phyloP scores from a whole-genome alignment of 2,113 vertebrate species.

The Neomonachus schauinslandi region DNA sequence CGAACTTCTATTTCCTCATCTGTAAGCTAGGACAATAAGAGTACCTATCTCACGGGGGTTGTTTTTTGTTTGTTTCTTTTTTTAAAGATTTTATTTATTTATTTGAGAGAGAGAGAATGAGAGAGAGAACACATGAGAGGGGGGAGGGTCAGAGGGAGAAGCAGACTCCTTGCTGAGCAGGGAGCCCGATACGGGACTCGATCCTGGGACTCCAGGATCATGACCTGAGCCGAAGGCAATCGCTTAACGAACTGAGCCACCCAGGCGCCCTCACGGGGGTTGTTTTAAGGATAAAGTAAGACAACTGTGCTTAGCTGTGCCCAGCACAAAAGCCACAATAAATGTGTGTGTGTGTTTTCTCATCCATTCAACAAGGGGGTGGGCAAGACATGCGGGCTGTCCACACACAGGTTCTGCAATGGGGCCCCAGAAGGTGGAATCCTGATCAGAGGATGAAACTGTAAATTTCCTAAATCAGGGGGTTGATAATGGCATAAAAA shows the following conservation, averaged over 20 bases:
- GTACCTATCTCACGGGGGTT: not conserved
- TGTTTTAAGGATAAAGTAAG: not conserved
- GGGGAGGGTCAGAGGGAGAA: too few relatives aligned
- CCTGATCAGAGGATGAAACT: not conserved
- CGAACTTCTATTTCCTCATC: not conserved
- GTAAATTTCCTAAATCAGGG: not conserved
- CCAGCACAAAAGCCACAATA: not conserved
- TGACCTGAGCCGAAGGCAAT: too few relatives aligned
- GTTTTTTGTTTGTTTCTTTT: not conserved
- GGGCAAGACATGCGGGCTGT: not conserved
- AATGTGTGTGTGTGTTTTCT: not conserved
- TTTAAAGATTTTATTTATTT: too few relatives aligned
- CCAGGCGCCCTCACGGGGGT: not conserved
- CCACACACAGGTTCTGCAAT: not conserved
- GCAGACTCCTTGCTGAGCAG: too few relatives aligned
- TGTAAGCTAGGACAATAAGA: not conserved
- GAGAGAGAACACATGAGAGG: too few relatives aligned
- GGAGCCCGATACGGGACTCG: too few relatives aligned
- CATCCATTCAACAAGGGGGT: not conserved
- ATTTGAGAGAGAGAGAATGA: too few relatives aligned
- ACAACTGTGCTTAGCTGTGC: not conserved
- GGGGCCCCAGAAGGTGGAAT: not conserved
- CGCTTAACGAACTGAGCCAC: too few relatives aligned
- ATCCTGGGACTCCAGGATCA: too few relatives aligned
- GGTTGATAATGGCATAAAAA: not conserved